Evolutionary conservation across 2,113 vertebrate genomes (phyloP).

Genomic region (Falco punctatus): DNA sequence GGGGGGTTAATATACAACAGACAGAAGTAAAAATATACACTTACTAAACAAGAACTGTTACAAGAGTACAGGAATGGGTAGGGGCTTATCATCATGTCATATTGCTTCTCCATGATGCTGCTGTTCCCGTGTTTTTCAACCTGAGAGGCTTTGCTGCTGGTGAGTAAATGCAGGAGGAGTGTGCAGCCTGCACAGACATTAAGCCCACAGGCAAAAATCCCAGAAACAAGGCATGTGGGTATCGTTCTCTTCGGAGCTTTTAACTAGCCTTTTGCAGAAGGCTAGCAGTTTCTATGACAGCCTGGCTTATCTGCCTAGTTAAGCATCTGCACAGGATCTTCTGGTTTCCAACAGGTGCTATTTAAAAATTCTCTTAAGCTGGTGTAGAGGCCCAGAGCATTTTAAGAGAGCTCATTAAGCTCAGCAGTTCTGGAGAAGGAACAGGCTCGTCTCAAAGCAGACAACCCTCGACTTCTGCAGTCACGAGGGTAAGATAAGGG

Average conservation of each 20-base stretch:
- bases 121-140: background rate
- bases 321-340: background rate
- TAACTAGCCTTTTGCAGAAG: background rate
- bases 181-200: background rate
- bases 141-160: background rate
- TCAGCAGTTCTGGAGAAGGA: background rate
- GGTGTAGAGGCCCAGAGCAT: background rate
- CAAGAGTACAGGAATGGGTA: background rate
- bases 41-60: background rate
- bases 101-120: rapidly evolving
- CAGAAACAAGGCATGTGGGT: background rate
- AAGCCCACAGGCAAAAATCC: background rate
- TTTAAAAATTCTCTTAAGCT: background rate
- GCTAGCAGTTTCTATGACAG: background rate
- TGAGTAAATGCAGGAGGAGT: background rate
- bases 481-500: background rate
- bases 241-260: background rate
- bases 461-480: background rate
- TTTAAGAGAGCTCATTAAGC: background rate
- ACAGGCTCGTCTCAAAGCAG: background rate
- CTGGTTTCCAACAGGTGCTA: background rate
- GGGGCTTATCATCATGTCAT: background rate
- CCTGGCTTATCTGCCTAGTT: background rate
- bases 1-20: background rate
- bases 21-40: background rate